Conservation (phyloP, 1,140 invertebrate genomes). For the Marisa cornuarietis region DNA sequence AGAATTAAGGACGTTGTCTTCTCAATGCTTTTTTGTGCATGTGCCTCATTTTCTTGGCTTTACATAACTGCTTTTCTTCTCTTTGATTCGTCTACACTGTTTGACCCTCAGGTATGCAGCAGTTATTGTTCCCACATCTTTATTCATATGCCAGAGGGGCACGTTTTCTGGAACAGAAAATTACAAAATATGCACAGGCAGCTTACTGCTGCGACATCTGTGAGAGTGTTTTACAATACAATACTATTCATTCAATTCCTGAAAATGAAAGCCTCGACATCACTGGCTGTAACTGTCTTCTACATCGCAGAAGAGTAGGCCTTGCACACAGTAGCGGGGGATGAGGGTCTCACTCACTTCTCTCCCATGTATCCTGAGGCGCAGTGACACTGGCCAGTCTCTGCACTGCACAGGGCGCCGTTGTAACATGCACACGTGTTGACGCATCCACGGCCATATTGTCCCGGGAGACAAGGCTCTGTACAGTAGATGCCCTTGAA, state of each 20-base stretch:
- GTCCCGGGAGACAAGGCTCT: constrained; percentile 65
- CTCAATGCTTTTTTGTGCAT: too few relatives aligned
- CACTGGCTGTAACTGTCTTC: neutral
- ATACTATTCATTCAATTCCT: too few relatives aligned
- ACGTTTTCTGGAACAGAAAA: neutral
- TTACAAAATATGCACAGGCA: neutral
- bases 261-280: neutral
- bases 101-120: neutral
- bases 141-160: neutral
- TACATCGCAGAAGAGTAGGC: too few relatives aligned
- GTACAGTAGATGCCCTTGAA: constrained; percentile 70
- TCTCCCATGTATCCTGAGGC: constrained; percentile 69
- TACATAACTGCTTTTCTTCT: neutral
- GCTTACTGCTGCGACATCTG: neutral
- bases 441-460: constrained; percentile 76
- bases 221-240: neutral
- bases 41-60: neutral
- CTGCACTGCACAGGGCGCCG: constrained; percentile 80
- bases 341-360: constrained; percentile 28
- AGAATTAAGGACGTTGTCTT: neutral
- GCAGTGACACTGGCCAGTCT: constrained; percentile 85
- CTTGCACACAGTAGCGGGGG: too few relatives aligned
- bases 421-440: constrained; percentile 83
- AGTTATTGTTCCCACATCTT: neutral
- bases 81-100: neutral